Base-by-base conservation (phyloP, 2,113 vertebrate genomes). In the Formicarius rufipectus region DNA sequence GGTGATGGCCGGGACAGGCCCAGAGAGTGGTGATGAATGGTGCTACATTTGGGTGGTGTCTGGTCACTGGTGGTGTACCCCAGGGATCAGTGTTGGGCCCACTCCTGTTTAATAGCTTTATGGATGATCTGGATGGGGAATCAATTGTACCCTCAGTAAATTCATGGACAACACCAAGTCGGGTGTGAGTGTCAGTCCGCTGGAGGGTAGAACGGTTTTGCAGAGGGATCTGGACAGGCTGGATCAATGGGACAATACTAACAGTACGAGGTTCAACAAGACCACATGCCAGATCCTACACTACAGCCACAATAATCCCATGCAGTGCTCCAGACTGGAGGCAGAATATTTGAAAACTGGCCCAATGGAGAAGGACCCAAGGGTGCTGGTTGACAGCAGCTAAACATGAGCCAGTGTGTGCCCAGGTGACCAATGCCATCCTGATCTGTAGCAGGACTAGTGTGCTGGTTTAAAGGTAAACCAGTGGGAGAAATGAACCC, bases 191-290 rank as follows among this genome's bases (percentile, higher is more conserved):
- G 35, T 56, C 0, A 0, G 18, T 44, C 25, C 66, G 42, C 37
- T 58, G 86, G 35, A 44, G 33, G 52, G 37, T 3, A 10, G 68
- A 24, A 60, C 18, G 53, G 62, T 20, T 68, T 39, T 68, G 87
- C 60, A 45, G 28, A n/a, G 45, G 37, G 53, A 35, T 45, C 69
- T 53, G 87, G 28, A 6, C 52, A 67, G 77, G 37, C 53, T 74
- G 77, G 35, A 15, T 14, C 4, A 1, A 3, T 22, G 35, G 28
- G n/a, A 39, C 0, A 0, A 60, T 15, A 25, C 33, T 37, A 58
- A 7, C 33, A 39, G 33, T 0, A 17, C 0, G 4, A 37, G 52
- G 37, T n/a, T 52, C 45, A 74, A 22, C 44, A 19, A 6, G 12
- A 39, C 15, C 37, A 30, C 28, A 44, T 24, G 33, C 44, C 37